These are phyloP conservation scores for Ammodytes dubius DNA, from an alignment of 2,113 vertebrate species.

Conservation along the genomic window DNA sequence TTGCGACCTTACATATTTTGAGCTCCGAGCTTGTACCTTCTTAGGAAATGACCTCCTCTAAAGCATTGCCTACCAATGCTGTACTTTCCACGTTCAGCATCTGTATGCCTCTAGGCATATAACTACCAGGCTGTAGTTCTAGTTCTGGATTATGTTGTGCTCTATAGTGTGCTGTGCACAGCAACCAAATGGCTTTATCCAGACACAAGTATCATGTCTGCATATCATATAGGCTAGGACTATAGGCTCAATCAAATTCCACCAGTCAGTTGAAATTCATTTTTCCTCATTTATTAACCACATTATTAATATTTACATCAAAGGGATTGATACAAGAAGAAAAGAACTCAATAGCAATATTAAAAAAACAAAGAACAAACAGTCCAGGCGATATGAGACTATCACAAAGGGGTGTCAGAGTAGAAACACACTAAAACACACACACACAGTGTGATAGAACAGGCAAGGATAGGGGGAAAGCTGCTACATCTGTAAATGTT, in stretches of 20 bases:
- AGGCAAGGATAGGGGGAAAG: background rate
- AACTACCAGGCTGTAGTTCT: too few relatives aligned
- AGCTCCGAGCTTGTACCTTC: too few relatives aligned
- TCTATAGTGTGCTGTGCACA: background rate
- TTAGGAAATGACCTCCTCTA: too few relatives aligned
- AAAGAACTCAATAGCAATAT: conserved; percentile 45
- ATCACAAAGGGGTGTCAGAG: conserved; percentile 9
- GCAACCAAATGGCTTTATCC: background rate
- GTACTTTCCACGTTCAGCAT: too few relatives aligned
- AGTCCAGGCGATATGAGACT: conserved; percentile 38
- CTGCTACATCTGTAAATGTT: conserved; percentile 44
- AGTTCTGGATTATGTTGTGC: background rate
- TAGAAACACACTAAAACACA: conserved; percentile 45
- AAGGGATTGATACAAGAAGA: conserved; percentile 27
- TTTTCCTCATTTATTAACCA: conserved; percentile 64
- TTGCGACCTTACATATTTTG: too few relatives aligned
- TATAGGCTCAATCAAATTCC: background rate
- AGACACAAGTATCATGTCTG: background rate
- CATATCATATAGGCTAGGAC: background rate
- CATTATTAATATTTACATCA: conserved; percentile 68
- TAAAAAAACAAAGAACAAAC: conserved; percentile 44
- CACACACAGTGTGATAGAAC: background rate
- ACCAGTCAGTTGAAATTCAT: conserved; percentile 11
- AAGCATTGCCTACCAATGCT: too few relatives aligned
- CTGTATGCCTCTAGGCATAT: too few relatives aligned